Evolutionary conservation across 2,113 vertebrate species (phyloP), one percentile per base, ranked within the genome.

Genomic region (Limanda limanda): DNA sequence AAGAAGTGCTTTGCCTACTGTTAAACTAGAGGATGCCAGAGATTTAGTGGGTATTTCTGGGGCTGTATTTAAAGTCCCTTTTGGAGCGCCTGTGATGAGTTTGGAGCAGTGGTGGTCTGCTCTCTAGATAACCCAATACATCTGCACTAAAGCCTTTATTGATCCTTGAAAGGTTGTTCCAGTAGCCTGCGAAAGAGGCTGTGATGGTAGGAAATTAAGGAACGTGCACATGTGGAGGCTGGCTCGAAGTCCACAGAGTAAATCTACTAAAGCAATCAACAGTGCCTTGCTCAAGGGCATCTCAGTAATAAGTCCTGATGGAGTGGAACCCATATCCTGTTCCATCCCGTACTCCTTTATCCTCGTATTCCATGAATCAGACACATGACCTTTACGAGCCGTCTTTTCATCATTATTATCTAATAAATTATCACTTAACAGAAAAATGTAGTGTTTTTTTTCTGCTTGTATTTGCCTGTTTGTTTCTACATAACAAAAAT

Each of bases 1-100:
- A 69, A 57, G 27, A 68, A 70, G 83, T 81, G 55, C 73, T 71
- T 76, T 78, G 63, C 40, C 61, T 10, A 61, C 48, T 74, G 69
- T 74, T 66, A 57, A 84, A 83, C 25, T 35, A 35, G 23, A 78
- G 63, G 27, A 80, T 83, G 65, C 31, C n/a, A 62, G 52, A 48
- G 71, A 69, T 72, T 74, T 56, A 48, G 55, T 68, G 60, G 35
- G 11, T 62, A 24, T 71, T 79, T 80, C 4, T 62, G 18, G 59
- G 18, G 37, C 57, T 57, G 45, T 24, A 24, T 68, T 76, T 61
- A 60, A 72, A 68, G 55, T 40, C 37, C 15, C 0, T 5, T 73
- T 67, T 51, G 4, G 42, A 31, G 51, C 61, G 45, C 20, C 18
- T 37, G 9, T 42, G 24, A 72, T 35, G 15, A 58, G 56, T 57